These are phyloP conservation scores for Mamestra configurata DNA, from an alignment of 1,140 invertebrate species.

Conservation along the genomic window DNA sequence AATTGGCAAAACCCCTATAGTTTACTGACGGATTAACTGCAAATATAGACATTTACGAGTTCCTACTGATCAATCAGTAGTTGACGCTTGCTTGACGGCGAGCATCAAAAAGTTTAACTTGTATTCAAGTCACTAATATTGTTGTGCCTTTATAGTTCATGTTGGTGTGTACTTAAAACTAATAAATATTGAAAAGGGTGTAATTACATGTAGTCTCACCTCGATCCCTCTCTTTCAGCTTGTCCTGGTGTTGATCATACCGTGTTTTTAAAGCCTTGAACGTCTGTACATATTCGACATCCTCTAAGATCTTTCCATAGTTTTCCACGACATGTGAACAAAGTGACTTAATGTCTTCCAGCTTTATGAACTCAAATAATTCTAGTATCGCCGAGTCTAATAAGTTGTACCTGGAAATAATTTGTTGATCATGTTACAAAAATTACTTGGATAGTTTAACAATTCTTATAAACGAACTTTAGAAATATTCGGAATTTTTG, in stretches of 20 bases:
- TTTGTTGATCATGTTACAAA: background rate
- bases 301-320: slow-evolving; percentile 97
- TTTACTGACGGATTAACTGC: too few relatives aligned
- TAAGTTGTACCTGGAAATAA: slow-evolving; percentile 95
- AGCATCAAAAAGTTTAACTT: too few relatives aligned
- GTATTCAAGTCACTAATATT: too few relatives aligned
- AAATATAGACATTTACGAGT: too few relatives aligned
- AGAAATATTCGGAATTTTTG: too few relatives aligned
- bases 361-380: slow-evolving; percentile 99
- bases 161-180: slow-evolving; percentile 5
- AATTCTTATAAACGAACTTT: background rate
- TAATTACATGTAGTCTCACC: slow-evolving; percentile 78
- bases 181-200: slow-evolving; percentile 41
- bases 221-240: slow-evolving; percentile 95
- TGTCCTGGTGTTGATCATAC: slow-evolving; percentile 98
- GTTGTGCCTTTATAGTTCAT: background rate
- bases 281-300: slow-evolving; percentile 98
- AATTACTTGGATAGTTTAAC: too few relatives aligned
- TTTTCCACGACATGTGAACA: slow-evolving; percentile 98
- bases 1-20: too few relatives aligned
- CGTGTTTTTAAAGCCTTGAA: slow-evolving; percentile 97
- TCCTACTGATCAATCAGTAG: too few relatives aligned
- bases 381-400: slow-evolving; percentile 99
- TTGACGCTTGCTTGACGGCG: too few relatives aligned
- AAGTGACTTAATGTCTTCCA: slow-evolving; percentile 98